A percentile compares a stretch with the other conserved stretches of the same genome.
These are phyloP conservation scores for Varanus komodoensis DNA, from an alignment of 2,113 vertebrate genomes.

Conservation along the genomic window DNA sequence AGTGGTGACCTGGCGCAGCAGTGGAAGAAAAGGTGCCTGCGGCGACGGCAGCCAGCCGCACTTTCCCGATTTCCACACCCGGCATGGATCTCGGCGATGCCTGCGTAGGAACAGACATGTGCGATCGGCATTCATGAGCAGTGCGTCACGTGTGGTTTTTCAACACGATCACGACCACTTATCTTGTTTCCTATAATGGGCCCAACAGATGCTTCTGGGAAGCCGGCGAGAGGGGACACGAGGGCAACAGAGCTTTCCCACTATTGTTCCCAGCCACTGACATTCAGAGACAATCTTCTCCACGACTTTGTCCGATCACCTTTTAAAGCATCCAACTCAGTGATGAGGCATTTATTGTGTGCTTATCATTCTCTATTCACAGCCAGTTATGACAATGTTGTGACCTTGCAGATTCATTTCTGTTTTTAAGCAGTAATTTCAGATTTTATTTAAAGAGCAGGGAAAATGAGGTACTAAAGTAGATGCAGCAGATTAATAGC, in stretches of 20 bases:
- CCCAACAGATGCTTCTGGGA: background rate
- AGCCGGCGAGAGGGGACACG: background rate
- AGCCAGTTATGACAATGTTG: no score
- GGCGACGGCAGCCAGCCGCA: background rate
- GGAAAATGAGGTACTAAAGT: no score
- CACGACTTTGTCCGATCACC: background rate
- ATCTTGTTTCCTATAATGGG: background rate
- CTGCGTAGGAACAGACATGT: background rate
- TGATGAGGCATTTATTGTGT: no score
- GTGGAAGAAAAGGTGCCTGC: slow-evolving; percentile 7
- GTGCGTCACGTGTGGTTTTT: background rate
- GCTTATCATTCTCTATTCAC: no score
- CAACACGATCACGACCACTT: background rate
- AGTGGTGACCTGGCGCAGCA: background rate
- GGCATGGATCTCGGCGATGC: background rate
- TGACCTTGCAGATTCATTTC: no score
- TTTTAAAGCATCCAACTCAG: background rate
- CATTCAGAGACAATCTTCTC: background rate
- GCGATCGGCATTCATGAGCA: background rate
- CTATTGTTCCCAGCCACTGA: background rate
- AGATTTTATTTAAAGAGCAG: background rate
- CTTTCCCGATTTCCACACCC: background rate
- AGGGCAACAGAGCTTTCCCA: background rate
- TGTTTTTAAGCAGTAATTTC: no score
- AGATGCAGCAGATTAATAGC: no score